Base-by-base conservation (phyloP, 92 coral and sea anemone genomes). In the Actinernus sp. region DNA sequence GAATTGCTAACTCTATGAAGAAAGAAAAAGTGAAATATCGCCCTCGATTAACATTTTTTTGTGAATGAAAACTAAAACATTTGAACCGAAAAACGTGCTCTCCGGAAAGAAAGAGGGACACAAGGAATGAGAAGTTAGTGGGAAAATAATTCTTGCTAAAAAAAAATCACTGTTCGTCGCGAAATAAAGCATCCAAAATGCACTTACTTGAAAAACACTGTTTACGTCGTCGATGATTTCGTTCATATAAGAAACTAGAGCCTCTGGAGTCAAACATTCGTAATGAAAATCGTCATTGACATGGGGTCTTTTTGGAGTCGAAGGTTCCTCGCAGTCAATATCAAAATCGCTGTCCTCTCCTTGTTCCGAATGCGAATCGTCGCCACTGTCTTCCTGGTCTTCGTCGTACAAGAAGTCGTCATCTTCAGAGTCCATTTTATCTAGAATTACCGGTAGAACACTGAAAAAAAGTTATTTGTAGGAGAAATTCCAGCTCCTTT, bases 161-260 rank as follows among this genome's bases (percentile, higher is more conserved):
- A 34, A 34, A 34, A 34, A 6, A 6, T 6, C 41, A 34, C 8
- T 14, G 14, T 34, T 14, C 8, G 41, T 6, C 8, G 41, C 41
- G 14, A 34, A 34, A 34, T 14, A 34, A 6, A 6, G 14, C 41
- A 34, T 34, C 14, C 41, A 34, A 34, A 6, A 3, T 7, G 31
- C 31, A 36, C 95, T 52, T 49, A 95, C 99, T 93, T 95, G 99
- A 69, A 95, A 95, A 39, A 95, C 97, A 45, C 86, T 86, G 61
- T 95, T 92, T 14, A 95, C 99, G 65, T 95, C 99, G 77, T 95
- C 99, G 61, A 95, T 91, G 33, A 95, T 92, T 45, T 64, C 92
- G 70, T 95, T 95, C 99, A 95, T 95, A 61, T 95, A 87, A 37
- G 92, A 61, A 46, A 95, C 99, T 59, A 95, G 65, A 59, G 97